These are phyloP conservation scores for Cerastis rubricosa DNA, from an alignment of 2,888 invertebrate genomes.

Conservation along the genomic window DNA sequence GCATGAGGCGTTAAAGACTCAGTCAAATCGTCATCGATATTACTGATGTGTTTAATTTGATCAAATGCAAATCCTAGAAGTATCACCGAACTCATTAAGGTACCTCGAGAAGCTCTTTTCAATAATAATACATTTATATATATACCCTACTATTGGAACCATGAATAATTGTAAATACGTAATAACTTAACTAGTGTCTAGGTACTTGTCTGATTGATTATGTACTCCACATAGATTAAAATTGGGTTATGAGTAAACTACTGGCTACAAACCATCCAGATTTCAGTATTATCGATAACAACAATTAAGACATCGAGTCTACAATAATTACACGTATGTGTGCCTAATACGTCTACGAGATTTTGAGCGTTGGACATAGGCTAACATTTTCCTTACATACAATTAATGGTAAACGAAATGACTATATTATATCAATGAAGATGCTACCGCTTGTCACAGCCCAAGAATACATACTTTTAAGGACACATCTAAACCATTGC, in stretches of 20 bases:
- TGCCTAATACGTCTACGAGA: constrained; percentile 64
- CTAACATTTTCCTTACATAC: constrained; percentile 63
- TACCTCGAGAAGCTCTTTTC: constrained; percentile 28
- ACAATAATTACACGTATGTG: constrained; percentile 48
- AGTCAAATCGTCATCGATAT: constrained; percentile 55
- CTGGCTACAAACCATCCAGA: constrained; percentile 31
- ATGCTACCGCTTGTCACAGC: constrained; percentile 75
- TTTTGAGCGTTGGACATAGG: constrained; percentile 68
- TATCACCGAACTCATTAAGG: constrained; percentile 17
- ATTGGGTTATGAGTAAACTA: constrained; percentile 35
- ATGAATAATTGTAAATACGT: constrained; percentile 38
- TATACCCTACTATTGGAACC: constrained; percentile 33
- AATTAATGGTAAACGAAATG: constrained; percentile 53
- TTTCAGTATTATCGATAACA: constrained; percentile 53
- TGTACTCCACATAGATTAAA: constrained; percentile 30
- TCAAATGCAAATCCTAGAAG: constrained; percentile 25
- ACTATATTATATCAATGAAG: constrained; percentile 38
- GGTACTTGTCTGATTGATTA: constrained; percentile 26
- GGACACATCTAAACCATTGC: constrained; percentile 75
- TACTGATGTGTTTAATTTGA: constrained; percentile 32
- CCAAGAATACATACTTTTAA: constrained; percentile 77
- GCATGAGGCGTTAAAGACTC: constrained; percentile 24
- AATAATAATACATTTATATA: constrained; percentile 28
- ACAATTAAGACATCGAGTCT: constrained; percentile 50
- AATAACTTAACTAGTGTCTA: constrained; percentile 41